Percentiles rank a stretch among this genome's conserved stretches.
Conservation (phyloP, 2,113 vertebrate species). For the Vulpes vulpes region DNA sequence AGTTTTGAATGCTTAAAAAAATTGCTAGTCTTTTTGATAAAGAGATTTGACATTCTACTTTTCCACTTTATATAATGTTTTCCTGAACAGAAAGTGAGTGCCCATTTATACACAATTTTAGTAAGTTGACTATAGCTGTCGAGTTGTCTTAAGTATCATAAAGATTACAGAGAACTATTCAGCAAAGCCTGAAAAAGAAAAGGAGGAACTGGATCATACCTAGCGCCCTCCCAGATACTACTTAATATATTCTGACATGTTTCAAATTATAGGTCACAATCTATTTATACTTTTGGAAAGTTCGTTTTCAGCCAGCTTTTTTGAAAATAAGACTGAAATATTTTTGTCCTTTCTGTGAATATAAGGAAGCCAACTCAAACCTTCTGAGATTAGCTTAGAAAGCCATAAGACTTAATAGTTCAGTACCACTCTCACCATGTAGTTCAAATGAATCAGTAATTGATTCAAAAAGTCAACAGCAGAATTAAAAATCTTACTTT, state of each 20-base stretch:
- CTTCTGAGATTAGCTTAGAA: too few relatives aligned
- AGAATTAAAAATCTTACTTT: too few relatives aligned
- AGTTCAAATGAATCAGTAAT: too few relatives aligned
- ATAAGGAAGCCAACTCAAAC: too few relatives aligned
- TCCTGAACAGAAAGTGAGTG: conserved; percentile 30
- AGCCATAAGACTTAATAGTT: too few relatives aligned
- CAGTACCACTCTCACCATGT: too few relatives aligned
- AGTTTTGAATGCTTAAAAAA: too few relatives aligned
- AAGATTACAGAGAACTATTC: conserved; percentile 31
- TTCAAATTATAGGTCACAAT: conserved; percentile 73
- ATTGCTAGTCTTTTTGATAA: too few relatives aligned
- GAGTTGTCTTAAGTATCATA: conserved; percentile 8
- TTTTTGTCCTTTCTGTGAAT: conserved; percentile 65
- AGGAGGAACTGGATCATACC: conserved; percentile 4
- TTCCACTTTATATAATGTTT: too few relatives aligned
- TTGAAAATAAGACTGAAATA: conserved; percentile 35
- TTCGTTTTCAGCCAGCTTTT: conserved; percentile 54
- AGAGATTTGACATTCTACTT: too few relatives aligned
- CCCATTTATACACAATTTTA: conserved; percentile 69
- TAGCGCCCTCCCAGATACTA: background rate
- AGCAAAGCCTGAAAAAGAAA: conserved; percentile 52
- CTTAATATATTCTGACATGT: conserved; percentile 69
- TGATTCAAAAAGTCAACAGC: too few relatives aligned
- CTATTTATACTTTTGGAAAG: conserved; percentile 65
- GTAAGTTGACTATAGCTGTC: conserved; percentile 54